These are phyloP conservation scores for Odontocolon sp. DNA, from an alignment of 2,888 invertebrate genomes.

Conservation along the genomic window DNA sequence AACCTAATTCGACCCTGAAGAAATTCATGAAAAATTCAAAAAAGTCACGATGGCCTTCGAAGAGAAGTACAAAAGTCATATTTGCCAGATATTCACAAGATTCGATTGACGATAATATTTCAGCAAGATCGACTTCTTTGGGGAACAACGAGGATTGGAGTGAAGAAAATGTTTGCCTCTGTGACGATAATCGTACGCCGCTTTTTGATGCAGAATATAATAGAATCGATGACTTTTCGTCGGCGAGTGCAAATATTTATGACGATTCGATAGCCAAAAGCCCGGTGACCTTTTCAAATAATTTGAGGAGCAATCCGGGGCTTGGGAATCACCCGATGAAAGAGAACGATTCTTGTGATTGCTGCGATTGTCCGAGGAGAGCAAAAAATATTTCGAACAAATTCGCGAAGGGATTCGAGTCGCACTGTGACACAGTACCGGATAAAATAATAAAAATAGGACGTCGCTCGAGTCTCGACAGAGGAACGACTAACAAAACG, in stretches of 20 bases:
- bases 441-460: not conserved
- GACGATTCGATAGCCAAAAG: not conserved
- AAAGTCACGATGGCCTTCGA: constrained; percentile 16
- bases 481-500: not conserved
- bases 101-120: constrained; percentile 29
- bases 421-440: not conserved
- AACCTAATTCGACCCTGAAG: too few relatives aligned
- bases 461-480: not conserved
- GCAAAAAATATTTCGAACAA: not conserved
- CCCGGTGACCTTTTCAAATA: not conserved
- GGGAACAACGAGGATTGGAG: not conserved
- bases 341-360: constrained; percentile 31
- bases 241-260: not conserved
- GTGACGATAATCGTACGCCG: not conserved
- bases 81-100: constrained; percentile 49
- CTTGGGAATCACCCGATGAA: not conserved
- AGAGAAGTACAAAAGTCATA: constrained; percentile 46
- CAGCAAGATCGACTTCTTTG: constrained; percentile 19
- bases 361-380: constrained; percentile 22
- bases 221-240: constrained; percentile 8
- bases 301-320: too few relatives aligned
- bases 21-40: not conserved
- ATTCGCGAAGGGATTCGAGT: constrained; percentile 1
- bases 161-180: not conserved
- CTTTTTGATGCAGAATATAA: not conserved